A percentile compares a stretch with the other conserved stretches of the same genome.
Evolutionary conservation across 2,797 vertebrate genomes (phyloP).

Genomic region (Gambelia wislizenii): DNA sequence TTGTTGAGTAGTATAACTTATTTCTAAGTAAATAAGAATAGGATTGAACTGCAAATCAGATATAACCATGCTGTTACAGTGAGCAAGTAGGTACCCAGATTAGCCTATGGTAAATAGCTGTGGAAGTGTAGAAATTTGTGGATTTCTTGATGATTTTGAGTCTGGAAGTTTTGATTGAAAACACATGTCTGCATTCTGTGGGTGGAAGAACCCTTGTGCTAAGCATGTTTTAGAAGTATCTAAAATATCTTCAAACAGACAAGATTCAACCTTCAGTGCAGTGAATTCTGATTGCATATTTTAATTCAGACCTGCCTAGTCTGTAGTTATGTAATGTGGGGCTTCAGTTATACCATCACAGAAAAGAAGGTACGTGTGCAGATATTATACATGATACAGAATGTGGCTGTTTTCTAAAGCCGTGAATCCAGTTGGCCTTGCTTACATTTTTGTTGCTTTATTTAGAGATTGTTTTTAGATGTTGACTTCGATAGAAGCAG

Average conservation of each 20-base stretch:
- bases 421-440: neutral
- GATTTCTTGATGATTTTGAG: neutral
- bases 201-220: neutral
- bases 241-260: neutral
- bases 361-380: neutral
- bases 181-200: neutral
- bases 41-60: neutral
- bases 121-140: neutral
- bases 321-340: no score
- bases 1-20: neutral
- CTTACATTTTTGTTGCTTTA: neutral
- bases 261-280: neutral
- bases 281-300: neutral
- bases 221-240: neutral
- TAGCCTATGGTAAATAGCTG: neutral
- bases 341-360: neutral
- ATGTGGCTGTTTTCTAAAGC: neutral
- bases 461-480: neutral
- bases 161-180: neutral
- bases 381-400: neutral
- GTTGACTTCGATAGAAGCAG: neutral
- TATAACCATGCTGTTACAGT: neutral
- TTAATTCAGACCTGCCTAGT: neutral
- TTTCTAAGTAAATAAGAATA: neutral
- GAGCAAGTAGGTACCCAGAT: neutral